Evolutionary conservation across 2,797 vertebrate species (phyloP).

Genomic region (Coccyzus lansbergi): DNA sequence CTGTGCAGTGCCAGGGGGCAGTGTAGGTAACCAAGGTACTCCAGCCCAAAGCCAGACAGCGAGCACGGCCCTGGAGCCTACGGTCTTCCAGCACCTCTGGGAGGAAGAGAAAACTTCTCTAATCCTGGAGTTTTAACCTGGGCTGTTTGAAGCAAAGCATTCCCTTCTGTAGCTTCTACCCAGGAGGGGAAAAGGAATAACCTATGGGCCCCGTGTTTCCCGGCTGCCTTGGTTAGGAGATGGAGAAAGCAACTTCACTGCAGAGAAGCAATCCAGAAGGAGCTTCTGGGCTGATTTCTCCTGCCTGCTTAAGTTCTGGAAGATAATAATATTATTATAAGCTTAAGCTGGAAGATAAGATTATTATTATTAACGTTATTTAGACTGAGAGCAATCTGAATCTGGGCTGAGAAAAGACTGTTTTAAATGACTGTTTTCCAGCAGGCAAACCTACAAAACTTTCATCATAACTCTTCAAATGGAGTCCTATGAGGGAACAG

Average conservation of each 20-base stretch:
- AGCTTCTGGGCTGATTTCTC: neutral
- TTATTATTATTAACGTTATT: no score
- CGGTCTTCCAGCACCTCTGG: fast-evolving
- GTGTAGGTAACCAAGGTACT: fast-evolving
- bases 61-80: fast-evolving
- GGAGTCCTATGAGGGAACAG: neutral
- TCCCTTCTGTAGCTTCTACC: neutral
- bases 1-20: neutral
- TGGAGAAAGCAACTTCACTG: neutral
- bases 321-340: neutral
- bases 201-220: fast-evolving
- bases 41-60: neutral
- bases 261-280: neutral
- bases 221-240: no score
- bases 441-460: neutral
- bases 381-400: neutral
- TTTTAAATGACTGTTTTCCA: neutral
- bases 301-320: neutral
- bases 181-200: neutral
- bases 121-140: neutral
- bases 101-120: neutral
- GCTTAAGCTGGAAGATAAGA: neutral
- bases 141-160: neutral
- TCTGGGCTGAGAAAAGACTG: neutral
- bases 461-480: neutral